Base-by-base conservation (phyloP, 2,888 invertebrate genomes). In the Drosophila mimetica region DNA sequence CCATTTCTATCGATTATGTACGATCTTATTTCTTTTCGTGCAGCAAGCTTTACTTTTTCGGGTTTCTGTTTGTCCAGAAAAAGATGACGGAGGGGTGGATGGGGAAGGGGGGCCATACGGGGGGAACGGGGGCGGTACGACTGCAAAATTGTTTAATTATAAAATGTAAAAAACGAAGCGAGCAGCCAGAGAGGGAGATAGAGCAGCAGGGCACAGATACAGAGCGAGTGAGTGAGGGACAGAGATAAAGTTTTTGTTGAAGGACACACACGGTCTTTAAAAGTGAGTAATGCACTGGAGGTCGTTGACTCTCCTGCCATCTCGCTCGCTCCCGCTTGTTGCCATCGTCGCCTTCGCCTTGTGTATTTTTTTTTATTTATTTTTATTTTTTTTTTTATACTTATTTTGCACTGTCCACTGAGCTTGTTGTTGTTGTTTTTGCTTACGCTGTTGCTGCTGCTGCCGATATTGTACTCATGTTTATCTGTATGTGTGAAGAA, bases 181-280 rank as follows among this genome's bases (percentile, higher is more conserved):
- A 73, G n/a, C 71, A 76, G 57, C 64, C 65, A 63, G 65, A 70
- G 64, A 51, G 53, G 20, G 59, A 57, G 46, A 14, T 57, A 13
- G 20, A 64, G 67, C 37, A 54, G 65, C 37, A 54, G 65, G 76
- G 59, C 42, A 59, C 59, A 36, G 36, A 39, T 39, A 14, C 37
- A 9, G 11, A 20, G 37, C 11, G 20, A 54, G 58, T 13, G 41
- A 63, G 73, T 54, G 77, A 41, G 77, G 74, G 79, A 85, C 70
- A 52, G 86, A 86, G 88, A 89, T 87, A 89, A 72, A 77, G 83
- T 89, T 89, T 90, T 89, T 77, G 86, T 89, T 90, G 89, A 89
- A 89, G 89, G 89, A 89, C 89, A 89, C 89, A 89, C 86, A 87
- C 89, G 78, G 88, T 90, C 90, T 89, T 89, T 77, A 82, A 90